Percentiles rank a stretch among this genome's conserved stretches.
Evolutionary conservation across 2,888 invertebrate genomes (phyloP).

Genomic region (Sclerodermus sp.): DNA sequence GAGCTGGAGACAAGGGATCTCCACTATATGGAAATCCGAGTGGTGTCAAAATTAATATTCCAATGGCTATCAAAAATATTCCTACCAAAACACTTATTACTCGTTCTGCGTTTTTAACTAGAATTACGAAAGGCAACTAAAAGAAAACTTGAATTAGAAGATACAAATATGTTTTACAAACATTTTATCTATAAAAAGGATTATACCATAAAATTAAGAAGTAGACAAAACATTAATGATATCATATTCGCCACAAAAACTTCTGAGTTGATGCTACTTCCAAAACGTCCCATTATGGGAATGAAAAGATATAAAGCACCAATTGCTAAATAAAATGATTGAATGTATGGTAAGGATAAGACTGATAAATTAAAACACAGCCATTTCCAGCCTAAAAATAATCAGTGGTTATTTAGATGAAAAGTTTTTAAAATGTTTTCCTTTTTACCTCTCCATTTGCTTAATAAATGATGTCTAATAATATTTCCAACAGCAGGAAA

Average conservation of each 20-base stretch:
- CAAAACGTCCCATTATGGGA: conserved; percentile 80
- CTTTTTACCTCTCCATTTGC: conserved; percentile 60
- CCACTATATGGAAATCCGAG: conserved; percentile 76
- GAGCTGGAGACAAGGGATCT: conserved; percentile 64
- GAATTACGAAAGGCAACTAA: conserved; percentile 56
- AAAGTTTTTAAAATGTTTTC: conserved; percentile 5
- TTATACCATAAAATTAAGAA: conserved; percentile 59
- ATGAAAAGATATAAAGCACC: conserved; percentile 74
- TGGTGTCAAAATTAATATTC: conserved; percentile 67
- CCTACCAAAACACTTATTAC: conserved; percentile 61
- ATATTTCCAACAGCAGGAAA: conserved; percentile 64
- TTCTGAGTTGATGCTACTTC: conserved; percentile 72
- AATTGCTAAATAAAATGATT: conserved; percentile 71
- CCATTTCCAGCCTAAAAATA: conserved; percentile 65
- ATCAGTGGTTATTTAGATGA: too few relatives aligned
- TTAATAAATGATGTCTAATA: conserved; percentile 60
- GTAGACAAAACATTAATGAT: conserved; percentile 55
- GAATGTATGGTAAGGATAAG: conserved; percentile 66
- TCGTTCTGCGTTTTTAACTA: conserved; percentile 59
- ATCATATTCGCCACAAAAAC: conserved; percentile 64
- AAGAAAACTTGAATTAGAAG: conserved; percentile 25
- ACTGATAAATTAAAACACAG: conserved; percentile 61
- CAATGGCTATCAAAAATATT: conserved; percentile 61
- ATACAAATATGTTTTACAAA: not conserved
- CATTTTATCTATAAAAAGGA: not conserved